A percentile compares a stretch with the other conserved stretches of the same genome.
Conservation (phyloP, 2,888 invertebrate genomes). For the Trilocha varians region DNA sequence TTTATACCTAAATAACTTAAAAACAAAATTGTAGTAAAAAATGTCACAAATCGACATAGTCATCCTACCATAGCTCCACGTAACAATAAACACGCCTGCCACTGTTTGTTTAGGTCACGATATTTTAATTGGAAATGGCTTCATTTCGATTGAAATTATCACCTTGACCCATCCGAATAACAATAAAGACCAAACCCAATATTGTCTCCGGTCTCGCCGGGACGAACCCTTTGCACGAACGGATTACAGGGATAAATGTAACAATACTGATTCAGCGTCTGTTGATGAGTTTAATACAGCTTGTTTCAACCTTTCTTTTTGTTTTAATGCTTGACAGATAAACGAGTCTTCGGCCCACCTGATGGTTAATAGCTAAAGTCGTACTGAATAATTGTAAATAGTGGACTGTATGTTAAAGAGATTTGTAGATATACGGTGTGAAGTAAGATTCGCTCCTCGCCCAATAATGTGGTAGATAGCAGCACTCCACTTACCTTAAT, state of each 20-base stretch:
- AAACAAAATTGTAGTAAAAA: not conserved
- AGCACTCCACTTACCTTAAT: too few species aligned
- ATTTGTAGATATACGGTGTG: too few species aligned
- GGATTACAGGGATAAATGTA: not conserved
- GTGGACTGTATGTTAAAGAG: too few species aligned
- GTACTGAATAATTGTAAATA: too few species aligned
- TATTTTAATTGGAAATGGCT: conserved; percentile 6
- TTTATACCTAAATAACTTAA: too few species aligned
- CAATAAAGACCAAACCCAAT: not conserved
- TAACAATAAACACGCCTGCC: not conserved
- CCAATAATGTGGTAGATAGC: too few species aligned
- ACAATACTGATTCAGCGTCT: not conserved
- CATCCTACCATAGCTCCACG: not conserved
- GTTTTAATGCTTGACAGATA: too few species aligned
- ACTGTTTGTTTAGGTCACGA: conserved; percentile 6
- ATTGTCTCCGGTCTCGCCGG: not conserved
- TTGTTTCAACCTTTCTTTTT: too few species aligned
- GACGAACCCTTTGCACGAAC: not conserved
- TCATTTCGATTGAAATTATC: conserved; percentile 1
- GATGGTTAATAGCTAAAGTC: too few species aligned
- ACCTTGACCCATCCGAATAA: not conserved
- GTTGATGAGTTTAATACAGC: not conserved
- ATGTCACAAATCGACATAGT: not conserved
- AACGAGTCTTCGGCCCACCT: too few species aligned
- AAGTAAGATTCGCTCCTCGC: too few species aligned